These are phyloP conservation scores for Astreopora myriophthalma DNA, from an alignment of 64 coral and sea anemone genomes.

Conservation along the genomic window DNA sequence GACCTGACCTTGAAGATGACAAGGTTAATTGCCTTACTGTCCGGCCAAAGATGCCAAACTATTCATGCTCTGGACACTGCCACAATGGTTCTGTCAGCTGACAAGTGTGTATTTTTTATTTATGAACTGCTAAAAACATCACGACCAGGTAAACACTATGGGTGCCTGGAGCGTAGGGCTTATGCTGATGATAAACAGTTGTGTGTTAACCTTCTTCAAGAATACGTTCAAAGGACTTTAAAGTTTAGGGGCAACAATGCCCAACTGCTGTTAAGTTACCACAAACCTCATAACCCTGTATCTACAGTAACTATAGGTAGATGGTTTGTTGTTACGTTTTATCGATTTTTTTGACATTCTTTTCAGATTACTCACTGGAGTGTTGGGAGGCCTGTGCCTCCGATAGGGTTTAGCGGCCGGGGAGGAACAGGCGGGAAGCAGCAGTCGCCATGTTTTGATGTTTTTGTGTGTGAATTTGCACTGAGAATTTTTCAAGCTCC, in stretches of 20 bases:
- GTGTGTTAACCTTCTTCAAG: slow-evolving; percentile 2
- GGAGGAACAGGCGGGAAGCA: no score
- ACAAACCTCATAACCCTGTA: slow-evolving; percentile 16
- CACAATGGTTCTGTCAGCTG: background rate
- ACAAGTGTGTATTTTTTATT: background rate
- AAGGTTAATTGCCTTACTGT: background rate
- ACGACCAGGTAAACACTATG: background rate
- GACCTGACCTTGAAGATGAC: no score
- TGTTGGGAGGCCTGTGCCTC: no score
- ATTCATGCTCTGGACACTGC: no score
- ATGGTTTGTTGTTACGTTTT: no score
- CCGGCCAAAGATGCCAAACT: slow-evolving; percentile 17
- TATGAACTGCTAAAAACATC: background rate
- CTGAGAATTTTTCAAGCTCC: no score
- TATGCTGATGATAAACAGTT: background rate
- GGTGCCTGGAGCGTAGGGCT: background rate
- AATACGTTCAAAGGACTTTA: background rate
- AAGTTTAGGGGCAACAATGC: background rate
- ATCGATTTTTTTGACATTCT: no score
- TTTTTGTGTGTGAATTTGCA: no score
- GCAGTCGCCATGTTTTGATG: no score
- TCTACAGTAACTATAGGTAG: slow-evolving; percentile 40
- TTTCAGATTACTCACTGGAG: no score
- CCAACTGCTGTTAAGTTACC: slow-evolving; percentile 21
- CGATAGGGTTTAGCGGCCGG: no score